These are phyloP conservation scores for Spizaetus ornatus DNA, from an alignment of 2,113 vertebrate genomes.

Conservation along the genomic window DNA sequence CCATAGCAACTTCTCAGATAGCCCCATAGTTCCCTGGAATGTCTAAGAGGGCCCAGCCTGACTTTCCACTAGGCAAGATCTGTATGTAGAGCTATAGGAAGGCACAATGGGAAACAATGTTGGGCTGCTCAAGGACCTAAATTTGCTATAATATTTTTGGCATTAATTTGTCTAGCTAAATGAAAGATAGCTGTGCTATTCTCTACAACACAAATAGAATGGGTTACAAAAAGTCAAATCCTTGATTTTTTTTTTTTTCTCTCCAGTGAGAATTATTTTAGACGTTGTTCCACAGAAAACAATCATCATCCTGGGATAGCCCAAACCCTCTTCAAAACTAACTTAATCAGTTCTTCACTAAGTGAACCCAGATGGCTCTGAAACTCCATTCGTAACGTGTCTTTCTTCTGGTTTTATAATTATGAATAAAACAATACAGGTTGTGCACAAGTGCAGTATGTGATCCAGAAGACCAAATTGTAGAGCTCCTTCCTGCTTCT, in stretches of 20 bases:
- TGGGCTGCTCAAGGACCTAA: background rate
- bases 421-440: too few species aligned
- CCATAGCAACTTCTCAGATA: background rate
- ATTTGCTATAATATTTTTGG: background rate
- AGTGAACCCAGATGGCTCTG: background rate
- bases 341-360: background rate
- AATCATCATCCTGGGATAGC: background rate
- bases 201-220: background rate
- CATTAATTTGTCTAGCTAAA: background rate
- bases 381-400: background rate
- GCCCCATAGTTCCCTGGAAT: background rate
- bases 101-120: rapidly evolving
- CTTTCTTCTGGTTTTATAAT: background rate
- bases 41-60: background rate
- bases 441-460: background rate
- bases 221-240: background rate
- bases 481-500: background rate
- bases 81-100: background rate
- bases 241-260: background rate
- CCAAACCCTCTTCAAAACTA: background rate
- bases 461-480: background rate
- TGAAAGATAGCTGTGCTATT: background rate
- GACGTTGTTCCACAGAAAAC: background rate
- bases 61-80: background rate
- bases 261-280: background rate